Conservation (phyloP, 1,140 invertebrate species). For the Drosophila leontia region DNA sequence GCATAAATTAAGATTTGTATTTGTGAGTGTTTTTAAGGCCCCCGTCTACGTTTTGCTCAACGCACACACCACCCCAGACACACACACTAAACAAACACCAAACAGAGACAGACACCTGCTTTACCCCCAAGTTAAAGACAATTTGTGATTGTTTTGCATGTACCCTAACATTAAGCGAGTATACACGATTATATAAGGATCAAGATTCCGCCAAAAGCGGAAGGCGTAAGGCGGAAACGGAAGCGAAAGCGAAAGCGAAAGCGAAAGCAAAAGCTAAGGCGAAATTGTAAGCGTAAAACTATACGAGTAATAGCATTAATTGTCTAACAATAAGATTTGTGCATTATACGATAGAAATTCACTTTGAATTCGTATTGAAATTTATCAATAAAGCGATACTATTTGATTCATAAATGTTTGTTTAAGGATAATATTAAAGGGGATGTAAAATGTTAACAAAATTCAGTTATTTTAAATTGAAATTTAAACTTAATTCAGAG, state of each 20-base stretch:
- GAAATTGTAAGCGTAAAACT: slow-evolving; percentile 25
- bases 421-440: not conserved
- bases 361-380: slow-evolving; percentile 75
- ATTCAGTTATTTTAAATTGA: too few species aligned
- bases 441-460: not conserved
- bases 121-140: slow-evolving; percentile 62
- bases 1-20: slow-evolving; percentile 41
- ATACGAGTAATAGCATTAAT: slow-evolving; percentile 65
- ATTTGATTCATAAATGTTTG: slow-evolving; percentile 49
- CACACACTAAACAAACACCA: slow-evolving; percentile 8
- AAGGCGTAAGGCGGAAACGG: not conserved
- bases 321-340: slow-evolving; percentile 77
- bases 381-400: slow-evolving; percentile 76
- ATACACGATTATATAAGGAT: slow-evolving; percentile 35
- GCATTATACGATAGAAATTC: slow-evolving; percentile 69
- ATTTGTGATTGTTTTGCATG: slow-evolving; percentile 65
- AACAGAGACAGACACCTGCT: slow-evolving; percentile 40
- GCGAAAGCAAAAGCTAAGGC: slow-evolving; percentile 4
- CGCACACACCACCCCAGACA: slow-evolving; percentile 35
- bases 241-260: not conserved
- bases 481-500: too few species aligned
- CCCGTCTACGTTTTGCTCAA: slow-evolving; percentile 68
- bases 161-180: slow-evolving; percentile 54
- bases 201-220: slow-evolving; percentile 21
- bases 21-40: slow-evolving; percentile 62